A percentile compares a stretch with the other conserved stretches of the same genome.
Evolutionary conservation across 2,888 invertebrate genomes (phyloP).

Genomic region (Phania funesta): DNA sequence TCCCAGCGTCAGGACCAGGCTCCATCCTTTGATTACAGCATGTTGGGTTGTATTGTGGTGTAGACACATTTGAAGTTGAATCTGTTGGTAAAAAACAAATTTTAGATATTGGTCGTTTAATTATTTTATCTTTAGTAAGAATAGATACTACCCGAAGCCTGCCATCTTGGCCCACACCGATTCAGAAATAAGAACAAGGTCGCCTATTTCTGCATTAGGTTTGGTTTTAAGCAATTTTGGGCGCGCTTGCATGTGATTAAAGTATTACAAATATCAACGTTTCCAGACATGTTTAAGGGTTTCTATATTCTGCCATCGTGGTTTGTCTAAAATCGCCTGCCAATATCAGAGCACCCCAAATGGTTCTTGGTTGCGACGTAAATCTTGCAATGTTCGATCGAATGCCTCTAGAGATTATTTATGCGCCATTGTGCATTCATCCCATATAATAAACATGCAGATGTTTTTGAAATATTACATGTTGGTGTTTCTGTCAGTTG

Average conservation of each 20-base stretch:
- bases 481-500: too few species aligned
- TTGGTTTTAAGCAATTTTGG: constrained; percentile 1
- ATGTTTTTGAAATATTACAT: too few species aligned
- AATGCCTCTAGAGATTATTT: too few species aligned
- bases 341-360: too few species aligned
- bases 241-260: constrained; percentile 2
- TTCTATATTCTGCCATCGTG: not conserved
- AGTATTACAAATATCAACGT: not conserved
- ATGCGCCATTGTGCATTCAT: too few species aligned
- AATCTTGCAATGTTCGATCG: too few species aligned
- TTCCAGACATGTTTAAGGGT: too few species aligned
- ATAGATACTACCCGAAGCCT: not conserved
- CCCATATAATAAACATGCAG: too few species aligned
- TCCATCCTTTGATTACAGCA: too few species aligned
- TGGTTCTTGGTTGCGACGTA: too few species aligned
- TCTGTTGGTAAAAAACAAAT: constrained; percentile 1
- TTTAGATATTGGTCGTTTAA: not conserved
- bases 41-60: not conserved
- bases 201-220: not conserved
- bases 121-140: not conserved
- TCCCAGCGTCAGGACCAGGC: too few species aligned
- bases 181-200: constrained; percentile 7
- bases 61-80: not conserved
- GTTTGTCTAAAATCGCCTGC: too few species aligned
- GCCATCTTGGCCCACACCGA: not conserved